Evolutionary conservation across 2,888 invertebrate genomes (phyloP).

Genomic region (Athetis lepigone): DNA sequence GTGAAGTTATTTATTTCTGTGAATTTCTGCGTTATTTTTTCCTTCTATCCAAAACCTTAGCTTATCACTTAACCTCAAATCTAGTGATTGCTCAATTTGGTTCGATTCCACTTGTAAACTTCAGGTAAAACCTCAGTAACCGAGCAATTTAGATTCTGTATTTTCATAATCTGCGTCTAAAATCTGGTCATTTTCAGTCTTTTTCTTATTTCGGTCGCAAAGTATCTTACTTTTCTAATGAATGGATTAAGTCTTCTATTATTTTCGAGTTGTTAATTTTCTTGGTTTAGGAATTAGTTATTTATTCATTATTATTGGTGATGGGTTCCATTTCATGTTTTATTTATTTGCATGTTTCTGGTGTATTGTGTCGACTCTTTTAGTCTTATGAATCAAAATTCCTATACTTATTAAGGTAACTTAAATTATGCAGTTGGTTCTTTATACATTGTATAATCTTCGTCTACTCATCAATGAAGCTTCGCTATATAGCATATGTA

Average conservation of each 20-base stretch:
- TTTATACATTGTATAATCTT: background rate
- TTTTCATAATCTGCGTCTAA: background rate
- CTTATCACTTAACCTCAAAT: too few species aligned
- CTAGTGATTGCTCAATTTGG: too few species aligned
- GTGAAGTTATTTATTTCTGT: too few species aligned
- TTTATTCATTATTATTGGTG: slow-evolving; percentile 43
- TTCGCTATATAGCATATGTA: slow-evolving; percentile 9
- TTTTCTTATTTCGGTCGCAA: slow-evolving; percentile 25
- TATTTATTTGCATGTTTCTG: slow-evolving; percentile 55
- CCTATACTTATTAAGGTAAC: background rate
- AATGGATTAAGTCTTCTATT: background rate
- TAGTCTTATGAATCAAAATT: background rate
- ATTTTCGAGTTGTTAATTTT: background rate
- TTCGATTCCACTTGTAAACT: too few species aligned
- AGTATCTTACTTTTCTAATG: background rate
- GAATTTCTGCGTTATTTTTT: too few species aligned
- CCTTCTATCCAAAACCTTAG: too few species aligned
- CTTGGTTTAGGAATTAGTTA: background rate
- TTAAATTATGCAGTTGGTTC: background rate
- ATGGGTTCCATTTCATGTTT: slow-evolving; percentile 33
- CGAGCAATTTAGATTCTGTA: background rate
- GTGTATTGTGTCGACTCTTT: slow-evolving; percentile 12
- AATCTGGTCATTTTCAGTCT: background rate
- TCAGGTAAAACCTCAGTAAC: too few species aligned
- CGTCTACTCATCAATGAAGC: background rate